Base-by-base conservation (phyloP, 2,888 invertebrate genomes). In the Drosophila longiperda region DNA sequence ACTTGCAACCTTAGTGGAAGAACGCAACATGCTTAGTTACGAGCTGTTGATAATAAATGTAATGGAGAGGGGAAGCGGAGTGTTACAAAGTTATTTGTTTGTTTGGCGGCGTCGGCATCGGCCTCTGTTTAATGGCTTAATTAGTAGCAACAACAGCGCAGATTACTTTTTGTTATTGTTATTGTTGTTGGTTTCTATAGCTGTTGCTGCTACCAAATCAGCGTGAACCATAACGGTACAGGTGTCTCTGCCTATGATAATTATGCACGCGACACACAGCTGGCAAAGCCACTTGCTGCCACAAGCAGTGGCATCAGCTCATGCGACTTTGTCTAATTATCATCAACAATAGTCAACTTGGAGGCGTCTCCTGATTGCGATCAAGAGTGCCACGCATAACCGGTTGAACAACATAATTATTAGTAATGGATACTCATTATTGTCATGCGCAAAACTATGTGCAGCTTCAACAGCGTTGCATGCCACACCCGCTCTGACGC, bases 251-350 rank as follows among this genome's bases (percentile, higher is more conserved):
- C 68, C 75, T 20, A 54, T 62, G 68, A 65, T 77, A 87, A 89
- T 85, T 85, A 85, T 89, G 80, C 84, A 85, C 89, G 88, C 87
- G 85, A 85, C 84, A 85, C 84, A 85, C 87, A 89, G 87, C 83
- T 85, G 81, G 76, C 80, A 61, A 65, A 55, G 62, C 58, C 78
- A 70, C 78, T 77, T 68, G 73, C 36, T 42, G 29, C 40, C 57
- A 57, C 40, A 29, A 32, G 34, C 15, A 29, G 45, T 63, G 66
- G 70, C 67, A 67, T 75, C 68, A 74, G 61, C 68, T 70, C 68
- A 75, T 64, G 59, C 74, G 66, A 54, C 64, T 80, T 45, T 81
- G 80, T 80, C 89, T 84, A 82, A 87, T 87, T 89, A 89, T 89
- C 88, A 86, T 89, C 86, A 84, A 80, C 82, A 84, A 83, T 80